Percentiles rank a stretch among this genome's conserved stretches.
These are phyloP conservation scores for Sebastolobus alascanus DNA, from an alignment of 2,797 vertebrate genomes.

Conservation along the genomic window DNA sequence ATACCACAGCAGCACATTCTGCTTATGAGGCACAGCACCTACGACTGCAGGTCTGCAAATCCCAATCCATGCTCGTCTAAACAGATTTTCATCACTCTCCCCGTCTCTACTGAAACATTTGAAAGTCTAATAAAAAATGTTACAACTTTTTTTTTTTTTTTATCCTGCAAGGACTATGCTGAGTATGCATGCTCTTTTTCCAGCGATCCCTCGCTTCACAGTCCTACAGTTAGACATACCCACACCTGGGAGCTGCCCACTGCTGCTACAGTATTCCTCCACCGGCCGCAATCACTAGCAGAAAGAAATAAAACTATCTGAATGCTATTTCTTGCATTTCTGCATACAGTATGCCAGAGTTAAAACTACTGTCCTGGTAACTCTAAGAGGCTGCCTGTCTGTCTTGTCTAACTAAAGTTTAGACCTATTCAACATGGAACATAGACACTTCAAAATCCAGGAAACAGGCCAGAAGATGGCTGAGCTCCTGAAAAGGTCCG, in stretches of 20 bases:
- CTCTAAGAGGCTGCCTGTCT: not conserved
- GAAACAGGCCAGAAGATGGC: not conserved
- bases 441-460: not conserved
- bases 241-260: slow-evolving; percentile 41
- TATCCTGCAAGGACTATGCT: slow-evolving; percentile 36
- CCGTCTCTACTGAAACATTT: slow-evolving; percentile 31
- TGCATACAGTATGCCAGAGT: not conserved
- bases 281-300: not conserved
- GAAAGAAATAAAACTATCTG: not conserved
- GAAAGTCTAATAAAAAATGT: slow-evolving; percentile 32
- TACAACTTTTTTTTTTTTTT: slow-evolving; percentile 14
- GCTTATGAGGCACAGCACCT: slow-evolving; percentile 29
- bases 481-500: not conserved
- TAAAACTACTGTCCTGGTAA: too few species aligned
- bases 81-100: slow-evolving; percentile 27
- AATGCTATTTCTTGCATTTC: slow-evolving; percentile 22
- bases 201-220: slow-evolving; percentile 9
- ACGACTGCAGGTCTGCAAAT: slow-evolving; percentile 45
- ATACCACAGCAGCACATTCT: slow-evolving; percentile 32
- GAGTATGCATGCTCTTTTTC: slow-evolving; percentile 47
- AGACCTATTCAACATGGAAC: not conserved
- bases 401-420: not conserved
- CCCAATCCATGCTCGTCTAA: slow-evolving; percentile 10
- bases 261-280: slow-evolving; percentile 23
- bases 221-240: slow-evolving; percentile 9